Conservation (phyloP, 2,113 vertebrate species). For the Ammodramus savannarum region DNA sequence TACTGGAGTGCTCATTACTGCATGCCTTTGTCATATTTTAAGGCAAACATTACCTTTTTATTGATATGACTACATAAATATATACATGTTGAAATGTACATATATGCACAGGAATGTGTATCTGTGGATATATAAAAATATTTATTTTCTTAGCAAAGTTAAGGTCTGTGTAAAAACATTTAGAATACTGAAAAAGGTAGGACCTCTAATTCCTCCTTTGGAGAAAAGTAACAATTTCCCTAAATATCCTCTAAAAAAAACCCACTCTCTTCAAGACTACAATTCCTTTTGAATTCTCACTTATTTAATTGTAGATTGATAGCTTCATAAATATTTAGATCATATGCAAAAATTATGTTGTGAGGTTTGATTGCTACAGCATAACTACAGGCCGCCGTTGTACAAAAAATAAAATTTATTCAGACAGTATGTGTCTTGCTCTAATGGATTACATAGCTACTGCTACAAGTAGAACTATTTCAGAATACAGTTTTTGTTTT, state of each 20-base stretch:
- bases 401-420: background rate
- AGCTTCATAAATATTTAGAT: background rate
- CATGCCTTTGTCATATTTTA: background rate
- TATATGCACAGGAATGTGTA: background rate
- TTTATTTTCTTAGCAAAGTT: constrained; percentile 33
- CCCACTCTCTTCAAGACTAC: background rate
- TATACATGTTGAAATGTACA: background rate
- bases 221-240: constrained; percentile 37
- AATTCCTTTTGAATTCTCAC: background rate
- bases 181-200: constrained; percentile 6
- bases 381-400: background rate
- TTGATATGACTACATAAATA: background rate
- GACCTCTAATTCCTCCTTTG: constrained; percentile 43
- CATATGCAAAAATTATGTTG: background rate
- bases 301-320: background rate
- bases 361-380: background rate
- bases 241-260: background rate
- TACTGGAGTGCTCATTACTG: background rate
- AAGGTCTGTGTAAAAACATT: constrained; percentile 32
- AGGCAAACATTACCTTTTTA: background rate
- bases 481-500: background rate
- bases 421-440: background rate
- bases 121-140: constrained; percentile 46
- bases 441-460: background rate
- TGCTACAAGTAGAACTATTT: background rate